Base-by-base conservation (phyloP, 2,797 vertebrate genomes). In the Benthosema pterotum region DNA sequence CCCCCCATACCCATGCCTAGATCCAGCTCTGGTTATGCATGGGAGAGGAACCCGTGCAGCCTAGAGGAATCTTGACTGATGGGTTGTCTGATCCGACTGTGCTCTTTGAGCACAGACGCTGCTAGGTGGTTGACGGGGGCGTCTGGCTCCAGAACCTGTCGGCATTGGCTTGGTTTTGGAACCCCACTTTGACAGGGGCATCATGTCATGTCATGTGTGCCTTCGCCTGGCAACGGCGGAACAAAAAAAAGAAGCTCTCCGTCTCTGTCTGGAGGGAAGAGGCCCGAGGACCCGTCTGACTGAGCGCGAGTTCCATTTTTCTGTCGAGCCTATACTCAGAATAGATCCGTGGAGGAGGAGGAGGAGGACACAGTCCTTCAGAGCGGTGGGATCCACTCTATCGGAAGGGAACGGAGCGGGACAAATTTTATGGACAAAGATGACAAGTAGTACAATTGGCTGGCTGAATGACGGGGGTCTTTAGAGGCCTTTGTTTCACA, bases 191-290 rank as follows among this genome's bases (percentile, higher is more conserved):
- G 63, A 64, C 67, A 68, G 72, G 72, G 71, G 72, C 75, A 64
- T 43, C 63, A 25, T 25, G 22, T 43, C 63, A 25, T 25, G 22
- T 25, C 22, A 18, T 17, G 65, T 73, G 66, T 69, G 68, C 60
- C 70, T 72, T 60, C 19, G 52, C 51, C 67, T 46, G 63, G 62
- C 69, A 80, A 62, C 63, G 15, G 69, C 59, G 63, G 64, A 62
- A 86, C 75, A 83, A 86, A 78, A 83, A 86, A 78, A 86, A 59
- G 50, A 70, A 62, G 22, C 22, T 25, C 22, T 25, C 22, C 4
- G 22, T 22, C 22, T 22, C 28, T 18, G 56, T 71, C 67, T 63
- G 65, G 62, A 69, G 71, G 71, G 68, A 80, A 25, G 70, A 74
- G 83, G 75, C 73, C 69, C 67, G 56, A 57, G 52, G 42, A 72